A percentile compares a stretch with the other conserved stretches of the same genome.
phyloP scores from a whole-genome alignment of 2,888 invertebrate species.

The Priocnemis perturbator region DNA sequence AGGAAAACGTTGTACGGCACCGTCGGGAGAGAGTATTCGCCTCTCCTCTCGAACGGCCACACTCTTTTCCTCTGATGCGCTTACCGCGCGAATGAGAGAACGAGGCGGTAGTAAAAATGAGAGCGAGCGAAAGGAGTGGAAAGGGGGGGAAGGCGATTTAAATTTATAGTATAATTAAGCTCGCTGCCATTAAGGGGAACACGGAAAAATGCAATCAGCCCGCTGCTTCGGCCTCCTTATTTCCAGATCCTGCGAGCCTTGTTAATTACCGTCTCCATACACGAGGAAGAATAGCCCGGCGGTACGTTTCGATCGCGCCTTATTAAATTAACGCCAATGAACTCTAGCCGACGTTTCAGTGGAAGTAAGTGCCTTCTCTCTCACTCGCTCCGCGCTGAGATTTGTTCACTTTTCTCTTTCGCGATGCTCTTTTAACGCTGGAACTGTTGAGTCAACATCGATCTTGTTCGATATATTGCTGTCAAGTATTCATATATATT shows the following conservation, averaged over 20 bases:
- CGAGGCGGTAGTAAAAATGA: background rate
- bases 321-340: constrained; percentile 39
- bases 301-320: constrained; percentile 26
- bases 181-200: constrained; percentile 37
- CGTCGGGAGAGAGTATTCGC: background rate
- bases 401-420: no score
- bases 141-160: constrained; percentile 27
- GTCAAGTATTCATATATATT: no score
- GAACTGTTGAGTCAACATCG: no score
- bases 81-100: no score
- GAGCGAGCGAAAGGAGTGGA: constrained; percentile 9
- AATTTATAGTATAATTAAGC: constrained; percentile 52
- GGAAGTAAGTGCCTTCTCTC: constrained; percentile 19
- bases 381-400: no score
- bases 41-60: background rate
- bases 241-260: constrained; percentile 33
- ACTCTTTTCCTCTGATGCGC: background rate
- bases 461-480: no score
- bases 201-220: constrained; percentile 35
- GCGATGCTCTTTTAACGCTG: no score
- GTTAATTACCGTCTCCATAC: constrained; percentile 42
- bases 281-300: constrained; percentile 5
- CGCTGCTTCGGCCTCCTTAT: constrained; percentile 17
- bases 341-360: constrained; percentile 1
- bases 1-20: no score